phyloP scores from a whole-genome alignment of 2,113 vertebrate species.

The Lasiurus cinereus region DNA sequence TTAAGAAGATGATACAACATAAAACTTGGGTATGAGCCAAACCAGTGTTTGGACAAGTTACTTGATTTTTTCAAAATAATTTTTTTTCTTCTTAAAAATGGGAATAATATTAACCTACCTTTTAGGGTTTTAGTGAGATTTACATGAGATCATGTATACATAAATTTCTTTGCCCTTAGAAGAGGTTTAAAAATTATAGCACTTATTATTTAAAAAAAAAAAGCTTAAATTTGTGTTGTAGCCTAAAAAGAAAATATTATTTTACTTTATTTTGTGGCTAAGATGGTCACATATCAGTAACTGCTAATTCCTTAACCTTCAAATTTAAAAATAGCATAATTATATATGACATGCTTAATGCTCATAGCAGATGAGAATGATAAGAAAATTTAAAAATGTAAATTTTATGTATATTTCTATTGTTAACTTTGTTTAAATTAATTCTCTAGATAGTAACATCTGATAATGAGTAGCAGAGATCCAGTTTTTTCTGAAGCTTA shows the following conservation, averaged over 20 bases:
- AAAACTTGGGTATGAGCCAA: slow-evolving; percentile 3
- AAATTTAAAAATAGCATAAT: slow-evolving; percentile 38
- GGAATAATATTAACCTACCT: background rate
- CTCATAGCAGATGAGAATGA: background rate
- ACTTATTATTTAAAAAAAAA: background rate
- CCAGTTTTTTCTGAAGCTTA: background rate
- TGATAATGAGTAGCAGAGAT: background rate
- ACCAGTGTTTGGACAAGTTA: background rate
- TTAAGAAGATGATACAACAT: slow-evolving; percentile 26
- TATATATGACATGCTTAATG: background rate
- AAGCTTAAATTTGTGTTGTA: background rate
- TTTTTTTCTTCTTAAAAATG: slow-evolving; percentile 49
- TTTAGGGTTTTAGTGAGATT: background rate
- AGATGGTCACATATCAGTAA: background rate
- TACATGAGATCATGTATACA: background rate
- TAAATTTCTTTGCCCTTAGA: background rate
- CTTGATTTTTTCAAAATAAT: background rate
- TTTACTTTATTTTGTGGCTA: background rate
- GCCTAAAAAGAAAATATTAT: background rate
- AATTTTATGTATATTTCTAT: background rate
- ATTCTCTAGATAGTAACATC: slow-evolving; percentile 29
- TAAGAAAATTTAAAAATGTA: slow-evolving; percentile 10
- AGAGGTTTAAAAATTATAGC: background rate
- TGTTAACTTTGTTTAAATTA: slow-evolving; percentile 12
- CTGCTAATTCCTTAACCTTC: background rate